Conservation (phyloP, 2,888 invertebrate genomes). For the Myathropa florea region DNA sequence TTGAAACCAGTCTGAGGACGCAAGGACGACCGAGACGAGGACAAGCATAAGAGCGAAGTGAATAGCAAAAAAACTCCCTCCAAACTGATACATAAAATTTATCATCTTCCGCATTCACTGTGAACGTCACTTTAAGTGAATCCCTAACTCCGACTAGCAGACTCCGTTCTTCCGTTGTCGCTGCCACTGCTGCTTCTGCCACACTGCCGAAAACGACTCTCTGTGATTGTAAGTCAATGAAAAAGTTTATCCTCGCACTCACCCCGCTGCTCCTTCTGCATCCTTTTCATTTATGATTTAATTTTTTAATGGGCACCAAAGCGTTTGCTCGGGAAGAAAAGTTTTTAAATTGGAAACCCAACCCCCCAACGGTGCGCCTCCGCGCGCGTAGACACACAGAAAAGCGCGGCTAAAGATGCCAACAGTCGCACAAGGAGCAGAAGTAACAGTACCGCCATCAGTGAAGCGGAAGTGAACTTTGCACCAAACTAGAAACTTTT, state of each 20-base stretch:
- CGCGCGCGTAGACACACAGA: constrained; percentile 2
- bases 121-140: constrained; percentile 65
- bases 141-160: constrained; percentile 45
- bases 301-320: constrained; percentile 69
- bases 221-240: constrained; percentile 68
- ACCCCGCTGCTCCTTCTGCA: constrained; percentile 15
- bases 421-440: constrained; percentile 52
- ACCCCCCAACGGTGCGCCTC: neutral
- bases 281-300: constrained; percentile 68
- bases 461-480: constrained; percentile 63
- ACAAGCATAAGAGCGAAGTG: neutral
- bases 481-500: constrained; percentile 69
- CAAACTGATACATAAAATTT: constrained; percentile 58
- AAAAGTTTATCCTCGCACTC: constrained; percentile 51
- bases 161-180: constrained; percentile 40
- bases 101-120: constrained; percentile 68
- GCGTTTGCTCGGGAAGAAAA: constrained; percentile 37
- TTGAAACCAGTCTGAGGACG: constrained; percentile 33
- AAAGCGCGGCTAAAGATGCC: constrained; percentile 47
- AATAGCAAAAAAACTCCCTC: constrained; percentile 23
- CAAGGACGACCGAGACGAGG: constrained; percentile 1
- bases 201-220: constrained; percentile 37
- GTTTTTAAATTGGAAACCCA: constrained; percentile 55
- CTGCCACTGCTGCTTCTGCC: neutral
- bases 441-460: constrained; percentile 14